phyloP scores from a whole-genome alignment of 2,888 invertebrate genomes.

The Dyspetes luteomarginatus region DNA sequence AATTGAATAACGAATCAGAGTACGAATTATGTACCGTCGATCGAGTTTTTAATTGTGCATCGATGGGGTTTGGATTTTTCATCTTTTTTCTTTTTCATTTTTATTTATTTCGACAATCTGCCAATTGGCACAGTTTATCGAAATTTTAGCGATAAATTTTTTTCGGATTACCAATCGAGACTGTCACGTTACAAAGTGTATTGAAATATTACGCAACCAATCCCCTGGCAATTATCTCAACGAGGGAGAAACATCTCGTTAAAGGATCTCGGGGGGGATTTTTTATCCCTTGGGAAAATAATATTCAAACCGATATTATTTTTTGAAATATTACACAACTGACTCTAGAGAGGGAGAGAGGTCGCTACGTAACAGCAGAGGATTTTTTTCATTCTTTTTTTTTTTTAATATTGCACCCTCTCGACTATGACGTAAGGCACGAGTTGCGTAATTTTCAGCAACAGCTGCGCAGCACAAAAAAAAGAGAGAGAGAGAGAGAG shows the following conservation, averaged over 20 bases:
- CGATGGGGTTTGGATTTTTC: too few species aligned
- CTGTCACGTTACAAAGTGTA: background rate
- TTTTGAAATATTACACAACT: constrained; percentile 14
- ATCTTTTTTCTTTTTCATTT: background rate
- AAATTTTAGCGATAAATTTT: background rate
- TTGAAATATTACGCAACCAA: background rate
- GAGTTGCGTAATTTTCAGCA: constrained; percentile 44
- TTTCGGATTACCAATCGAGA: constrained; percentile 10
- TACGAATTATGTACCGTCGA: constrained; percentile 20
- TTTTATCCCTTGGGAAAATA: background rate
- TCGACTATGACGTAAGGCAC: constrained; percentile 30
- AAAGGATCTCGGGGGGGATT: too few species aligned
- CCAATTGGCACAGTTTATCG: background rate
- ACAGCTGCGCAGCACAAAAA: background rate
- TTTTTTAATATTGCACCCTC: constrained; percentile 10
- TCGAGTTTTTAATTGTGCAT: constrained; percentile 18
- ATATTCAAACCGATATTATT: constrained; percentile 1
- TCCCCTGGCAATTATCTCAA: constrained; percentile 8
- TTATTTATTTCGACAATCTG: background rate
- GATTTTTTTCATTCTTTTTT: constrained; percentile 1
- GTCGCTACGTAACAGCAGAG: background rate
- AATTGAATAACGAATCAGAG: constrained; percentile 6
- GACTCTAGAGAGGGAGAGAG: background rate
- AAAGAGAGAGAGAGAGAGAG: background rate
- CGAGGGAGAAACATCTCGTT: background rate